Conservation (phyloP, 2,113 vertebrate genomes). For the Piaya cayana region DNA sequence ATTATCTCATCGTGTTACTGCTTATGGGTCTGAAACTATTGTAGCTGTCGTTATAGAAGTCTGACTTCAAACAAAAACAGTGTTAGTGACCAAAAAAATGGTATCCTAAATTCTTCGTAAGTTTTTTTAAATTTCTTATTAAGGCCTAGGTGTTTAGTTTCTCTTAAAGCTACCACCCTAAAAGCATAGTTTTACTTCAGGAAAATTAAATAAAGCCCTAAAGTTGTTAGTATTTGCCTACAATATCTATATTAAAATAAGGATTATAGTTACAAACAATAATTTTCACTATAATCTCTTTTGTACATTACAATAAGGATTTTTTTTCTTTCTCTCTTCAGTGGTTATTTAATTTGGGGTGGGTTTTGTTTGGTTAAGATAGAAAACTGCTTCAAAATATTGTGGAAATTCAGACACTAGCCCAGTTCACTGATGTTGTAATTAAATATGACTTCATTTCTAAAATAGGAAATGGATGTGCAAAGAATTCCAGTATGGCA, state of each 20-base stretch:
- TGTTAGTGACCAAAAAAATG: accelerated
- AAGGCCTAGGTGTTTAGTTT: neutral
- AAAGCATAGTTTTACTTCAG: neutral
- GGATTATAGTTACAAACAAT: neutral
- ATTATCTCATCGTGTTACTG: accelerated
- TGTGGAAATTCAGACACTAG: neutral
- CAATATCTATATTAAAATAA: neutral
- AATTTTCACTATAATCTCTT: neutral
- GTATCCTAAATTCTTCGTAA: accelerated
- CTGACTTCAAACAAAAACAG: neutral
- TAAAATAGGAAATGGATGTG: neutral
- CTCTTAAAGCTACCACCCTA: neutral
- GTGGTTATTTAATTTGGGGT: neutral
- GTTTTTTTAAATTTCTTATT: neutral
- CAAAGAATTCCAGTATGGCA: neutral
- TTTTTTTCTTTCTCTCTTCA: neutral
- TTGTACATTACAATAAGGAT: neutral
- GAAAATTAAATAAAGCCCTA: neutral
- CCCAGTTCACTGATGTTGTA: neutral
- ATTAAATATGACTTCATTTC: neutral
- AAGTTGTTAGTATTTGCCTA: neutral
- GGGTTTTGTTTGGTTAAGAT: neutral
- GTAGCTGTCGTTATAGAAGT: accelerated
- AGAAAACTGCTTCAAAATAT: neutral
- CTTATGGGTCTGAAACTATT: accelerated